phyloP scores from a whole-genome alignment of 2,797 vertebrate species.

The Nyctalus aviator region DNA sequence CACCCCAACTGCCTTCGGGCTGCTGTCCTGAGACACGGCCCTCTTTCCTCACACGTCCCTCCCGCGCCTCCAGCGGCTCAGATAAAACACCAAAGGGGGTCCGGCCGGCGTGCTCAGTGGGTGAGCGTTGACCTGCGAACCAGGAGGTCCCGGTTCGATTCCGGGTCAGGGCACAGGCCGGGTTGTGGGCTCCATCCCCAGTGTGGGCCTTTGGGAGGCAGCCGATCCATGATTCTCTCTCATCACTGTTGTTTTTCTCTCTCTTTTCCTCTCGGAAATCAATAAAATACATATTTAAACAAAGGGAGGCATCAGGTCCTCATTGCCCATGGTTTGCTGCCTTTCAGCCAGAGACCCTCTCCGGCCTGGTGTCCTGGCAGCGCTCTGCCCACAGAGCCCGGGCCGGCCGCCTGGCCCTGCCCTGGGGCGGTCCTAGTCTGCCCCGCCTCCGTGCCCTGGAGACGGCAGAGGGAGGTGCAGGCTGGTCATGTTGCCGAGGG shows the following conservation, averaged over 20 bases:
- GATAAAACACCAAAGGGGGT: background rate
- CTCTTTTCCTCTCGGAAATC: too few species aligned
- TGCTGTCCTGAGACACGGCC: background rate
- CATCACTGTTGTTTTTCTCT: too few species aligned
- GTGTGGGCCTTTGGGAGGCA: too few species aligned
- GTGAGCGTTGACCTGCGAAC: too few species aligned
- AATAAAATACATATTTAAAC: too few species aligned
- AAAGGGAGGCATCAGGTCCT: background rate
- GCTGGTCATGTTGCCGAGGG: background rate
- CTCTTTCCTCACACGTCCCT: background rate
- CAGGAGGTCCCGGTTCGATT: too few species aligned
- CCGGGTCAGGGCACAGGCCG: too few species aligned
- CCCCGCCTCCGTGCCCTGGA: background rate
- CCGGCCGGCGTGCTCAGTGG: too few species aligned
- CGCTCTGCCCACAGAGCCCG: background rate
- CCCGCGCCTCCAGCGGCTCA: background rate
- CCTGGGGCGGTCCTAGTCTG: too few species aligned
- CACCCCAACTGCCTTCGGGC: background rate
- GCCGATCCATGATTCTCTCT: too few species aligned
- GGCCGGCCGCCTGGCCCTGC: too few species aligned
- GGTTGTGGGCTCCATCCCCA: too few species aligned
- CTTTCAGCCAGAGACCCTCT: background rate
- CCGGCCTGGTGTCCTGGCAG: background rate
- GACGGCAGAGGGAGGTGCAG: background rate
- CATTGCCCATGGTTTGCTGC: background rate